phyloP scores from a whole-genome alignment of 1,140 invertebrate genomes.

The Neodiprion fabricii region DNA sequence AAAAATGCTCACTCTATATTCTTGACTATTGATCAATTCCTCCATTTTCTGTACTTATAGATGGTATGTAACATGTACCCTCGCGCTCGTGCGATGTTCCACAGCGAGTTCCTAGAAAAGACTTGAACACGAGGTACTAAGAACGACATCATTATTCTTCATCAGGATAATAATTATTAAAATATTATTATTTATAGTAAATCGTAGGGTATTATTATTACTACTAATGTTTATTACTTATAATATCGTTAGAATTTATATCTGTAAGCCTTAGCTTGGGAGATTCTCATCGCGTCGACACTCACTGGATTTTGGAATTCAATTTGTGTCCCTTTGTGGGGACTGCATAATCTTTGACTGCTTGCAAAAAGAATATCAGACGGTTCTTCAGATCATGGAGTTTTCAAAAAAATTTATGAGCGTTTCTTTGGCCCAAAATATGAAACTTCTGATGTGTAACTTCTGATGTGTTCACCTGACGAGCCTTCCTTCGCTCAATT shows the following conservation, averaged over 20 bases:
- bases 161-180: neutral
- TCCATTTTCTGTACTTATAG: conserved; percentile 62
- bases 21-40: conserved; percentile 57
- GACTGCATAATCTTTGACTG: too few species aligned
- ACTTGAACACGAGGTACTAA: conserved; percentile 61
- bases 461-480: neutral
- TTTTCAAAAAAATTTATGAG: too few species aligned
- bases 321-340: neutral
- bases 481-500: too few species aligned
- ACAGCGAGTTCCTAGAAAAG: conserved; percentile 61
- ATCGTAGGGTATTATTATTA: conserved; percentile 5
- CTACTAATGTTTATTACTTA: neutral
- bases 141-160: conserved; percentile 53
- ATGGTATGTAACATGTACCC: conserved; percentile 61
- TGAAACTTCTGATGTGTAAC: neutral
- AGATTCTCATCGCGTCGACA: neutral
- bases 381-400: too few species aligned
- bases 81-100: conserved; percentile 59
- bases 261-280: neutral
- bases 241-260: neutral
- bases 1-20: neutral
- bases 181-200: conserved; percentile 3
- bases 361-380: too few species aligned
- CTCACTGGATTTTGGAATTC: conserved; percentile 2
- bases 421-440: too few species aligned